Conservation (phyloP, 2,113 vertebrate species). For the Entomyzon cyanotis region DNA sequence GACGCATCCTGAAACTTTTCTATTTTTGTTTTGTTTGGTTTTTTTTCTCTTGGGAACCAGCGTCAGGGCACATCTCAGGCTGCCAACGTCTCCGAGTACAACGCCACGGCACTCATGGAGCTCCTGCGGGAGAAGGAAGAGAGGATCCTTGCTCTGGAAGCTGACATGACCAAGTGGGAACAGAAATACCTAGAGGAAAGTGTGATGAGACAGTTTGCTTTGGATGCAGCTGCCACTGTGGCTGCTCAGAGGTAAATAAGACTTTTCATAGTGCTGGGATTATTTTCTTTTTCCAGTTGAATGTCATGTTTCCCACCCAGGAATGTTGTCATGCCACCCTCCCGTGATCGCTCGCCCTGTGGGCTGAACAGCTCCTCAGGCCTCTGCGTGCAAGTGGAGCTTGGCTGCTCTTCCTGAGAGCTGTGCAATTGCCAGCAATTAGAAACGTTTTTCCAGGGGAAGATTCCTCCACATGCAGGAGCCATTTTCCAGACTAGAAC, state of each 20-base stretch:
- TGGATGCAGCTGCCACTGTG: slow-evolving; percentile 93
- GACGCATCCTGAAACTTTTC: background rate
- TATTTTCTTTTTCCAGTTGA: slow-evolving; percentile 36
- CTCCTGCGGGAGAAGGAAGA: slow-evolving; percentile 97
- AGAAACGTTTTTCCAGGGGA: background rate
- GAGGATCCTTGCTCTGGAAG: slow-evolving; percentile 93
- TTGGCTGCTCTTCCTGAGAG: slow-evolving; percentile 32
- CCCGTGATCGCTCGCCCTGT: background rate
- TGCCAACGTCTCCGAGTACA: slow-evolving; percentile 83
- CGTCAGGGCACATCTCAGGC: slow-evolving; percentile 87
- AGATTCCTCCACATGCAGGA: background rate
- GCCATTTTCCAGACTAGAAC: background rate
- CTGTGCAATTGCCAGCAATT: slow-evolving; percentile 5
- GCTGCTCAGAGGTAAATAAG: slow-evolving; percentile 87
- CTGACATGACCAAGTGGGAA: slow-evolving; percentile 99
- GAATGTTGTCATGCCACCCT: slow-evolving; percentile 2
- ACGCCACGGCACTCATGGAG: slow-evolving; percentile 88
- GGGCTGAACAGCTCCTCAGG: background rate
- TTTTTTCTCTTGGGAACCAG: slow-evolving; percentile 57
- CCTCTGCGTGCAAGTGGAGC: background rate
- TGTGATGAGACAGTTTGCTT: slow-evolving; percentile 97
- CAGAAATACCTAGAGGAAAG: slow-evolving; percentile 99
- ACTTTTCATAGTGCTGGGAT: background rate
- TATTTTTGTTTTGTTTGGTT: background rate
- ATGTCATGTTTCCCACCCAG: background rate